phyloP scores from a whole-genome alignment of 2,888 invertebrate species.

The Caenorhabditis sp. region DNA sequence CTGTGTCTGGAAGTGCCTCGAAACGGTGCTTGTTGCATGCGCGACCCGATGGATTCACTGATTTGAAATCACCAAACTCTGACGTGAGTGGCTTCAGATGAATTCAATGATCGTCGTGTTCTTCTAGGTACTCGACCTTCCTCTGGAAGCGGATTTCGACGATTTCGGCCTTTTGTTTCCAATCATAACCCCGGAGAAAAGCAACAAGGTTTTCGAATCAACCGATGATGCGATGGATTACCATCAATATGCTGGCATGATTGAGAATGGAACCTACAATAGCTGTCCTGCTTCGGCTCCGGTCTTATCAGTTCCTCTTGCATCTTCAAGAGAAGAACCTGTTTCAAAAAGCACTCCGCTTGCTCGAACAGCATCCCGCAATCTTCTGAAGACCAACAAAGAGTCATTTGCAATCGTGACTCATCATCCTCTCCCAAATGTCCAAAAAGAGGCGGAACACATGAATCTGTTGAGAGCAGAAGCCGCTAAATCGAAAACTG shows the following conservation, averaged over 20 bases:
- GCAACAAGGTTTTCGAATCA: constrained; percentile 10
- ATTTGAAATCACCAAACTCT: constrained; percentile 41
- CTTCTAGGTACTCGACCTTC: constrained; percentile 35
- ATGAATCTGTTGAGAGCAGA: not conserved
- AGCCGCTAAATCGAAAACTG: not conserved
- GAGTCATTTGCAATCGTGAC: not conserved
- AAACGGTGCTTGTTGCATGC: constrained; percentile 32
- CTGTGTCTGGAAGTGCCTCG: constrained; percentile 24
- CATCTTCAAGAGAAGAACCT: not conserved
- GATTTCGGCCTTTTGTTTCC: constrained; percentile 18
- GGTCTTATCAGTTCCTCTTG: not conserved
- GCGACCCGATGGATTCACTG: constrained; percentile 31
- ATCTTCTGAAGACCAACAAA: constrained; percentile 23
- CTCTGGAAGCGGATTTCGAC: constrained; percentile 11
- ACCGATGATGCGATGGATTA: constrained; percentile 34
- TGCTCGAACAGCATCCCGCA: constrained; percentile 14
- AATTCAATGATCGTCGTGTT: too few relatives aligned
- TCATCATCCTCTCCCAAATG: constrained; percentile 1
- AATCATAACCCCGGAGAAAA: constrained; percentile 22
- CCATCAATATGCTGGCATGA: constrained; percentile 41
- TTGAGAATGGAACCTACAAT: constrained; percentile 19
- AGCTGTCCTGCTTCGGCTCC: too few relatives aligned
- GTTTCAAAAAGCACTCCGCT: constrained; percentile 3
- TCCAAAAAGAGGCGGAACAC: not conserved
- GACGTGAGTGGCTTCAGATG: constrained; percentile 17